Evolutionary conservation across 2,113 vertebrate species (phyloP).

Genomic region (Shinisaurus crocodilurus): DNA sequence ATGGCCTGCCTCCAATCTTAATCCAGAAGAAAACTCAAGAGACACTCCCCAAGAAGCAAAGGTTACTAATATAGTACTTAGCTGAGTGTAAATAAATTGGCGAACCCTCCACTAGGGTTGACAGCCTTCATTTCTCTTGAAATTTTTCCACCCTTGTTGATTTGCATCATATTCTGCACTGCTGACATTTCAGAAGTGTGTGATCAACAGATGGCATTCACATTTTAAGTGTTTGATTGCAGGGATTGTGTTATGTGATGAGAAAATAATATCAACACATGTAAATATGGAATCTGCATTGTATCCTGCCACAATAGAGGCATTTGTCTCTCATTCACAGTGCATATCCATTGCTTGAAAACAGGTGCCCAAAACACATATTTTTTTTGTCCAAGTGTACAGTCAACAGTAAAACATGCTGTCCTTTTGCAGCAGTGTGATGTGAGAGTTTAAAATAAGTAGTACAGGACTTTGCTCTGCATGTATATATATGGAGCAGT

Average conservation of each 20-base stretch:
- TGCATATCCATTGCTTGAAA: not conserved
- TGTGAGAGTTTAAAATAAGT: conserved; percentile 43
- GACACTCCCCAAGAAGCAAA: not conserved
- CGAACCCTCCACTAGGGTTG: not conserved
- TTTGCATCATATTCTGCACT: not conserved
- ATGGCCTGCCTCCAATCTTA: not conserved
- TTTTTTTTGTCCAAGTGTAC: conserved; percentile 1
- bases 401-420: conserved; percentile 6
- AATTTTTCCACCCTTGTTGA: not conserved
- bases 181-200: not conserved
- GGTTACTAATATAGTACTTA: not conserved
- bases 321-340: not conserved
- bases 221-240: not conserved
- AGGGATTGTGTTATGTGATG: not conserved
- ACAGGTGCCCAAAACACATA: not conserved
- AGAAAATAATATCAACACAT: not conserved
- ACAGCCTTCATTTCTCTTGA: not conserved
- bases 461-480: not conserved
- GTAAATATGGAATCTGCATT: not conserved
- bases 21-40: not conserved
- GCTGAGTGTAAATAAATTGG: not conserved
- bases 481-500: not conserved
- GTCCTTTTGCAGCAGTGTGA: not conserved
- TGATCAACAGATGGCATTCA: not conserved
- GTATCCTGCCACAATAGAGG: not conserved